These are phyloP conservation scores for Zosterops borbonicus DNA, from an alignment of 2,113 vertebrate genomes.

Conservation along the genomic window DNA sequence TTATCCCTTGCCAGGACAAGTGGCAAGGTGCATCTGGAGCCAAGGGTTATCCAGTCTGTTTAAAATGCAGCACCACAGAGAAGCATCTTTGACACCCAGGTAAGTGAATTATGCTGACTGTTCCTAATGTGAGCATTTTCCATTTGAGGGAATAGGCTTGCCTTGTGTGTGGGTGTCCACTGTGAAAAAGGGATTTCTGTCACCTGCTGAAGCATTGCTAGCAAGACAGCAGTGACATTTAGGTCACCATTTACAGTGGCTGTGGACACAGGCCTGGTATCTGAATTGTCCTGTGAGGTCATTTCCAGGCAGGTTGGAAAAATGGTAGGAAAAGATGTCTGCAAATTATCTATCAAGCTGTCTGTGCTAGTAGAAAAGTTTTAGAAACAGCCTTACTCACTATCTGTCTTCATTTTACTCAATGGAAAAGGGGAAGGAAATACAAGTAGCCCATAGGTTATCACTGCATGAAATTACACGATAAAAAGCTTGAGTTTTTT, in stretches of 20 bases:
- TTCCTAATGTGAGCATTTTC: background rate
- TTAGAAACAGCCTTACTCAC: background rate
- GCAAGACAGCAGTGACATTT: background rate
- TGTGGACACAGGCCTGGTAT: background rate
- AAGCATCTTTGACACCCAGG: background rate
- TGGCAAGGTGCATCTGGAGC: background rate
- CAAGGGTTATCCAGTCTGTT: background rate
- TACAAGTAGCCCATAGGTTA: background rate
- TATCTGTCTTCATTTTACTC: background rate
- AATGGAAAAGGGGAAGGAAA: background rate
- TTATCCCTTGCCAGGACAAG: background rate
- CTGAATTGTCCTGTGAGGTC: background rate
- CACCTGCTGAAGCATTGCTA: background rate
- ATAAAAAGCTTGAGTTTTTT: background rate
- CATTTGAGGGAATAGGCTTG: background rate
- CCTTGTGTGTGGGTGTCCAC: background rate
- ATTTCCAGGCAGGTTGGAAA: conserved; percentile 17
- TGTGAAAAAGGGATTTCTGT: background rate
- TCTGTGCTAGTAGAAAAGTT: background rate
- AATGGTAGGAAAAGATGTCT: background rate
- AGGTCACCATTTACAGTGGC: background rate
- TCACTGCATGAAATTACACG: background rate
- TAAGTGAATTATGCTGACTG: background rate
- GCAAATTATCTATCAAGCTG: background rate
- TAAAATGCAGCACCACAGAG: background rate